phyloP scores from a whole-genome alignment of 2,888 invertebrate species.

The Drosophila subquinaria region DNA sequence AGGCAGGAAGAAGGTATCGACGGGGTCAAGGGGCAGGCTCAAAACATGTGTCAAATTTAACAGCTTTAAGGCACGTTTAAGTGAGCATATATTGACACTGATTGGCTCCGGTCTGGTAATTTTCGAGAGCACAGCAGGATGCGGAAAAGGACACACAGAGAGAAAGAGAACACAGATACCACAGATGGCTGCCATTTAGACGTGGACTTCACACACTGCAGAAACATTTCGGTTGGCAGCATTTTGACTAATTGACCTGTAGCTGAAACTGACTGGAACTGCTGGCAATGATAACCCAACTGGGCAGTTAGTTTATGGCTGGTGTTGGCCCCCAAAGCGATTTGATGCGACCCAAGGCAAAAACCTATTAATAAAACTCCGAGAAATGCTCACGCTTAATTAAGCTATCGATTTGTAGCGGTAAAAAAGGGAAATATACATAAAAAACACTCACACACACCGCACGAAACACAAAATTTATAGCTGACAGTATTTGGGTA shows the following conservation, averaged over 20 bases:
- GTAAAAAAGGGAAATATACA: constrained; percentile 39
- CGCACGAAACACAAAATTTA: constrained; percentile 22
- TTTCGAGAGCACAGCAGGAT: constrained; percentile 43
- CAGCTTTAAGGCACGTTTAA: constrained; percentile 70
- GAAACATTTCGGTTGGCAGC: constrained; percentile 44
- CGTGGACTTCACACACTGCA: constrained; percentile 2
- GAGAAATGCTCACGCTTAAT: constrained; percentile 76
- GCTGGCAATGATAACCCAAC: constrained; percentile 47
- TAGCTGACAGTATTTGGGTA: constrained; percentile 22
- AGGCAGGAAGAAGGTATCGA: not conserved
- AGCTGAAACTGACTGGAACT: constrained; percentile 25
- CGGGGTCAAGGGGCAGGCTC: not conserved
- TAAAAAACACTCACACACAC: not conserved
- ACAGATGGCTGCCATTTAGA: constrained; percentile 12
- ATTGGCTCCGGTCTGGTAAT: constrained; percentile 45
- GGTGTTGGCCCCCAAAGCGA: constrained; percentile 35
- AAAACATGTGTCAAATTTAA: constrained; percentile 50
- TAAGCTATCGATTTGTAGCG: constrained; percentile 75
- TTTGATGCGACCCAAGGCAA: constrained; percentile 60
- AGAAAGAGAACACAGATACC: not conserved
- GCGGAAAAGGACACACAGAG: constrained; percentile 18
- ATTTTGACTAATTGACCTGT: constrained; percentile 79
- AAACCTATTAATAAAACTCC: constrained; percentile 73
- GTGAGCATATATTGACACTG: constrained; percentile 60
- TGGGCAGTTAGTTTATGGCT: constrained; percentile 32